Conservation (phyloP, 2,888 invertebrate genomes). For the Limnephilus auricula region DNA sequence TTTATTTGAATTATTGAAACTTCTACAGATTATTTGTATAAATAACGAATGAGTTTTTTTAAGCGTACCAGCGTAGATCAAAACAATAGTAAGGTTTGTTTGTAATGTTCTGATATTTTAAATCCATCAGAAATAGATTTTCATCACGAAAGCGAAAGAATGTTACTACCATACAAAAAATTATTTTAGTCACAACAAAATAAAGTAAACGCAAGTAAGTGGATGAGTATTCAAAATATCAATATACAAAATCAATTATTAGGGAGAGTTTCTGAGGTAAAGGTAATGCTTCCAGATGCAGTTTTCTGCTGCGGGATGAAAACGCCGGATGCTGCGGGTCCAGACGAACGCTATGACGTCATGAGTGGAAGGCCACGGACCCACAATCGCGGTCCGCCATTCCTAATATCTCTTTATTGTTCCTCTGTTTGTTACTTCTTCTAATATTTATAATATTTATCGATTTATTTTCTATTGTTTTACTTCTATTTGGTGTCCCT, state of each 20-base stretch:
- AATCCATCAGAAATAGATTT: too few species aligned
- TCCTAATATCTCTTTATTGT: constrained; percentile 10
- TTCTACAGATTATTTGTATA: too few species aligned
- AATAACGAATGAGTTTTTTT: too few species aligned
- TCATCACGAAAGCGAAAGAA: too few species aligned
- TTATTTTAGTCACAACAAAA: neutral
- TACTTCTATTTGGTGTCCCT: constrained; percentile 32
- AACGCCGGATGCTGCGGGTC: constrained; percentile 80
- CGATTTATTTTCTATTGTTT: constrained; percentile 24
- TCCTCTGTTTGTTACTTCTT: constrained; percentile 33
- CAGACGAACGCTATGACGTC: constrained; percentile 78
- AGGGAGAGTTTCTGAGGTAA: constrained; percentile 28
- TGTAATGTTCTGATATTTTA: too few species aligned
- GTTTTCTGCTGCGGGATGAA: constrained; percentile 93
- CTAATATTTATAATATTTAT: constrained; percentile 8
- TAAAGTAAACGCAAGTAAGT: neutral
- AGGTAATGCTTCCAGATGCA: constrained; percentile 84
- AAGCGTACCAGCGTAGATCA: too few species aligned
- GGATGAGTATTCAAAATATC: neutral
- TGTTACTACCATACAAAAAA: too few species aligned
- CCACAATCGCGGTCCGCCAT: constrained; percentile 81
- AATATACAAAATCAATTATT: neutral
- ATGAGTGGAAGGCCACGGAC: constrained; percentile 76
- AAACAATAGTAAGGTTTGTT: too few species aligned
- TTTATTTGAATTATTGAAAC: neutral